Base-by-base conservation (phyloP, 1,140 invertebrate genomes). In the Drosophila azteca region DNA sequence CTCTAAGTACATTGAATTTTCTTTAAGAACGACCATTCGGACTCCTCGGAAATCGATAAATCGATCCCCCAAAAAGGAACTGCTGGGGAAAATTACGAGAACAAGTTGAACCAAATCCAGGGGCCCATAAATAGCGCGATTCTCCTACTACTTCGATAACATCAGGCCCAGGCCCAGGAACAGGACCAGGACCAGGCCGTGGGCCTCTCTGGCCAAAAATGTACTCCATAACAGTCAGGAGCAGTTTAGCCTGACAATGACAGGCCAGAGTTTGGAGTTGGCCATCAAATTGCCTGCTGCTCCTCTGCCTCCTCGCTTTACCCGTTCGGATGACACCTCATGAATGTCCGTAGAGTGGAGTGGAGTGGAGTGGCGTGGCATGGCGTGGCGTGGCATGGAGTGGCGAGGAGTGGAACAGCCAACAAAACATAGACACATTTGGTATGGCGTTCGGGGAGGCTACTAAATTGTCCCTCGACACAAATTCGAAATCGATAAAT, bases 401-500 rank as follows among this genome's bases (percentile, higher is more conserved):
- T 26, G 24, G 24, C 64, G 45, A 29, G 31, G 54, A 58, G 71
- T 49, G 26, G 15, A 17, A 49, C 29, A 45, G 66, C 51, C 51
- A 67, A 26, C 66, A 57, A 69, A 69, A 69, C 66, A 69, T 69
- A 31, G 52, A 58, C 52, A 49, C 44, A 26, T 35, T 59, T 49
- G 65, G 58, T 22, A 6, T 17, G 29, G 35, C 52, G 41, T 15
- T 52, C 35, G 0, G 24, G 50, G 54, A 60, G 78, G 64, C 79
- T 70, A 87, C 83, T 88, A 88, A 88, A 88, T 88, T 88, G 83
- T 88, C 83, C 83, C 83, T 83, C 83, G 84, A 88, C 82, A 87
- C 87, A 90, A 90, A 90, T 90, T 87, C 82, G 87, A 90, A 90
- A 90, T 90, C 87, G 81, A 90, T 90, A 90, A 90, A 90, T 90